Percentiles rank a stretch among this genome's conserved stretches.
These are phyloP conservation scores for Lissocephala sabroskyi DNA, from an alignment of 2,888 invertebrate species.

Conservation along the genomic window DNA sequence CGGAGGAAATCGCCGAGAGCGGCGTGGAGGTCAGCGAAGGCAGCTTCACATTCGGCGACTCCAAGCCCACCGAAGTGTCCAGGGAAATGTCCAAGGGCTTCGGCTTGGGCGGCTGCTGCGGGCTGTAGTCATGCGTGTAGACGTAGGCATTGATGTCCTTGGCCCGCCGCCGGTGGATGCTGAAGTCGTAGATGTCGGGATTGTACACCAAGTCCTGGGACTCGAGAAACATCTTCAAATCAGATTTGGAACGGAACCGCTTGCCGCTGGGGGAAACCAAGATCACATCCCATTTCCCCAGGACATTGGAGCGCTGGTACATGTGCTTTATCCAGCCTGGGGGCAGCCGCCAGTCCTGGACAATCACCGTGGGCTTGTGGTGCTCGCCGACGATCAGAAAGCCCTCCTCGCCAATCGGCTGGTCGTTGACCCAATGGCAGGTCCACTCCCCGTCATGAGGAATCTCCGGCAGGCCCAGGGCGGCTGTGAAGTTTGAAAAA, in stretches of 20 bases:
- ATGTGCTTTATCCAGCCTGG: slow-evolving; percentile 86
- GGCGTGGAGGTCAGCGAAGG: slow-evolving; percentile 24
- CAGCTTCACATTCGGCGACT: slow-evolving; percentile 21
- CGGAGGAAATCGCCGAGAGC: slow-evolving; percentile 11
- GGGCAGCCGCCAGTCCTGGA: slow-evolving; percentile 83
- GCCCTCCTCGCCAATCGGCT: slow-evolving; percentile 77
- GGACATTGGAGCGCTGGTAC: slow-evolving; percentile 80
- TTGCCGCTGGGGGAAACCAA: slow-evolving; percentile 78
- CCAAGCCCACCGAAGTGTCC: slow-evolving; percentile 18
- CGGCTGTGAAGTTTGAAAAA: no score
- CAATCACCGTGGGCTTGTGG: slow-evolving; percentile 75
- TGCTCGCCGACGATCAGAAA: slow-evolving; percentile 72
- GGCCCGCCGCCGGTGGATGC: slow-evolving; percentile 74
- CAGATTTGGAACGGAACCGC: slow-evolving; percentile 76
- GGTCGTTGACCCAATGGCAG: slow-evolving; percentile 81
- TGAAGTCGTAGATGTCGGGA: slow-evolving; percentile 77
- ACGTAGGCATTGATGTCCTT: slow-evolving; percentile 72
- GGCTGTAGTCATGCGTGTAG: slow-evolving; percentile 69
- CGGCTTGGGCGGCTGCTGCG: slow-evolving; percentile 55
- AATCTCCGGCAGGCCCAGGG: slow-evolving; percentile 70
- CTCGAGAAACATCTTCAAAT: slow-evolving; percentile 73
- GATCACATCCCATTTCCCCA: slow-evolving; percentile 87
- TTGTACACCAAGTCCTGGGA: slow-evolving; percentile 72
- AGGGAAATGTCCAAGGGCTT: slow-evolving; percentile 44
- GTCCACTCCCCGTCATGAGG: slow-evolving; percentile 77